phyloP scores from a whole-genome alignment of 64 coral and sea anemone genomes.

The Cladopsammia gracilis region DNA sequence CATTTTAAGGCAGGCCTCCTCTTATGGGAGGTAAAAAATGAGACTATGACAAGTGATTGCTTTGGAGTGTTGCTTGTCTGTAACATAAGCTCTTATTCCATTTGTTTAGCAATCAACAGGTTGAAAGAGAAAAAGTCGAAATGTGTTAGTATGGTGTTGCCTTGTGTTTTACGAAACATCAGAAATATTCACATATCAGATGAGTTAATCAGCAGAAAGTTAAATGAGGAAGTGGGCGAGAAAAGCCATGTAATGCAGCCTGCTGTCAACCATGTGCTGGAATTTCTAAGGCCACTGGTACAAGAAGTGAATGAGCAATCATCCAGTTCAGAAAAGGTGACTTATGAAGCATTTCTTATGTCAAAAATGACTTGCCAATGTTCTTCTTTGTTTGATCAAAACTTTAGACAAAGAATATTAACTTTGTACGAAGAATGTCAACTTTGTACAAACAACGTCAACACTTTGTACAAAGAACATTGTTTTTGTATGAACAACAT shows the following conservation, averaged over 20 bases:
- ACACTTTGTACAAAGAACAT: too few relatives aligned
- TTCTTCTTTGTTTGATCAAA: too few relatives aligned
- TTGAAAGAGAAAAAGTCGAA: constrained; percentile 50
- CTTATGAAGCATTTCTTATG: too few relatives aligned
- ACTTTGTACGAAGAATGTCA: too few relatives aligned
- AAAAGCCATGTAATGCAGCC: not conserved
- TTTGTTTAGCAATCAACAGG: constrained; percentile 6
- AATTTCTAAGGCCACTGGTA: constrained; percentile 18
- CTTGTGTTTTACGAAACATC: constrained; percentile 29
- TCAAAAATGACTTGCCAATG: too few relatives aligned
- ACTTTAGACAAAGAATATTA: too few relatives aligned
- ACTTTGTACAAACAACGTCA: too few relatives aligned
- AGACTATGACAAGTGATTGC: too few relatives aligned
- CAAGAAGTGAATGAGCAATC: constrained; percentile 9
- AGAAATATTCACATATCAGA: not conserved
- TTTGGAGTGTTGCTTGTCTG: too few relatives aligned
- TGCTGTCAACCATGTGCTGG: not conserved
- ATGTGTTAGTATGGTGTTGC: constrained; percentile 59
- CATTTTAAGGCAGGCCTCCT: too few relatives aligned
- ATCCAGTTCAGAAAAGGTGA: not conserved
- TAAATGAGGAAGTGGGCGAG: not conserved
- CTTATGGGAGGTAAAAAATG: too few relatives aligned
- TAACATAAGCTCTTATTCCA: not conserved
- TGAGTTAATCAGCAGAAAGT: not conserved
- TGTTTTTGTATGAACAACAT: too few relatives aligned